Evolutionary conservation across 2,797 vertebrate genomes (phyloP).

Genomic region (Enteromius paludinosus): DNA sequence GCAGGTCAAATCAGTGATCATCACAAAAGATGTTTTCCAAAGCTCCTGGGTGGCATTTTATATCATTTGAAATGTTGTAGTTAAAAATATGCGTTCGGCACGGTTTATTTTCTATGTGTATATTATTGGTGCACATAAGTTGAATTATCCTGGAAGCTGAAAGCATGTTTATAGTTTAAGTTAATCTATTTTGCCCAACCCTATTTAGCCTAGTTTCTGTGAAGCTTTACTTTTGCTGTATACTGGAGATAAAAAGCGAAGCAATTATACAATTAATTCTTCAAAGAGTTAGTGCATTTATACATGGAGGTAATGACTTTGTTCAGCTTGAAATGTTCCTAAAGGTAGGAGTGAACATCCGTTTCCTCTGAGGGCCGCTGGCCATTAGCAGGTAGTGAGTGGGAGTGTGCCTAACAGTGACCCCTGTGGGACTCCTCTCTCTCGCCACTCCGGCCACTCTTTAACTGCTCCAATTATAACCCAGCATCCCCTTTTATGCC

Average conservation of each 20-base stretch:
- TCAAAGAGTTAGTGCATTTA: not conserved
- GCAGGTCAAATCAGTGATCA: not conserved
- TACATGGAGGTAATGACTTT: not conserved
- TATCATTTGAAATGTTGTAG: not conserved
- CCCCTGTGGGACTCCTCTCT: conserved; percentile 54
- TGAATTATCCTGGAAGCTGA: not conserved
- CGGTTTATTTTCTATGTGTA: not conserved
- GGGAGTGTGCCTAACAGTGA: conserved; percentile 59
- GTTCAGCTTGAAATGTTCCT: not conserved
- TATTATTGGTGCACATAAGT: not conserved
- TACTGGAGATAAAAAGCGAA: not conserved
- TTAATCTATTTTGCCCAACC: not conserved
- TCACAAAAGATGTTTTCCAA: not conserved
- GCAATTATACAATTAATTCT: not conserved
- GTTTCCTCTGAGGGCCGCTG: conserved; percentile 32
- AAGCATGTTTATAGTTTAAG: not conserved
- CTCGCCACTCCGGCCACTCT: conserved; percentile 53
- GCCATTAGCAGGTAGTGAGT: conserved; percentile 54
- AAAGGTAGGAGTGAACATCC: not conserved
- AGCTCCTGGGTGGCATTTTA: not conserved
- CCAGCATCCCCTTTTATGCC: conserved; percentile 53
- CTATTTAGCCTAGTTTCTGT: not conserved
- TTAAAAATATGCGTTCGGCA: not conserved
- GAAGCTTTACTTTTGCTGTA: not conserved
- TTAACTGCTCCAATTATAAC: conserved; percentile 60